Evolutionary conservation across 2,888 invertebrate genomes (phyloP), one percentile per base, ranked within the genome.

Genomic region (Folsomia candida): DNA sequence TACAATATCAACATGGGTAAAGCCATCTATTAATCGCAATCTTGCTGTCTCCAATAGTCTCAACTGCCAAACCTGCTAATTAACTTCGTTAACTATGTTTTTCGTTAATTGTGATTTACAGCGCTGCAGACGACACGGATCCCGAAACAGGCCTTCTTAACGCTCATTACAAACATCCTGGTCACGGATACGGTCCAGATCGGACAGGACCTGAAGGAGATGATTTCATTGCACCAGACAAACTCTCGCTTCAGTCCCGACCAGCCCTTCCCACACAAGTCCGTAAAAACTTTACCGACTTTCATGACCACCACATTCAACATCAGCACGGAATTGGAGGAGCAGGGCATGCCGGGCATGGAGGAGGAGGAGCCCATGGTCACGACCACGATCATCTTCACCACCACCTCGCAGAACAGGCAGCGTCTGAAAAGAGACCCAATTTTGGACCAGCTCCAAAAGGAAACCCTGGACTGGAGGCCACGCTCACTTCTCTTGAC

Each of bases 401-500:
- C 22, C 63, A 62, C 27, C 74, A 70, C 2, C 37, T 37, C 6
- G 37, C 37, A 9, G 70, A 60, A 4, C 62, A 64, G 24, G 62
- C 66, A 2, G 37, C 71, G 18, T 61, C 72, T 2, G 78, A 78
- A 47, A 78, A 77, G 27, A 22, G 78, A 61, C 78, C 80, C 3
- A 70, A 68, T 11, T 80, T 80, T 62, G 70, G 69, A 6, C 75
- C 75, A 25, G 78, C 78, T 4, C 78, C 78, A 2, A 73, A 73
- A 22, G 80, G 80, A 28, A 81, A 81, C 65, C 76, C 79, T 4
- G 80, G 80, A 6, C 74, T 81, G 14, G 93, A 93, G 82, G 90
- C 89, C 1, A 93, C 91, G 26, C 89, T 90, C 0, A 86, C 87
- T 66, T 85, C 87, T 80, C 85, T 93, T 28, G 90, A 89, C 70